Evolutionary conservation across 2,113 vertebrate species (phyloP).

Genomic region (Limnothrissa miodon): DNA sequence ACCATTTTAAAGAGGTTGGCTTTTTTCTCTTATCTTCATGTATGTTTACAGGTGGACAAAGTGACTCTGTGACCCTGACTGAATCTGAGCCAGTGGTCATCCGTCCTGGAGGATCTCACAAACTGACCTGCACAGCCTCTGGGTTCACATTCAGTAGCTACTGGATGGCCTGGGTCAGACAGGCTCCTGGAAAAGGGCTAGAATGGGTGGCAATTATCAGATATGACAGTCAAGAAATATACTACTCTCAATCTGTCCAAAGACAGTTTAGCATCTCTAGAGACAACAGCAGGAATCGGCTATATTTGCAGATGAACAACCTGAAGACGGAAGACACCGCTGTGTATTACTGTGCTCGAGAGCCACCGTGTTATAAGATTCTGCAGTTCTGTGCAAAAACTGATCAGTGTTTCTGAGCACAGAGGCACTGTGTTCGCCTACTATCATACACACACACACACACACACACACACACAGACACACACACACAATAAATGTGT

Average conservation of each 20-base stretch:
- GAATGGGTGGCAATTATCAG: neutral
- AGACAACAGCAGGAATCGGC: slow-evolving; percentile 36
- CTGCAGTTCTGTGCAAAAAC: too few relatives aligned
- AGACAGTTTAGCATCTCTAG: slow-evolving; percentile 45
- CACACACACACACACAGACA: neutral
- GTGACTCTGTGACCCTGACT: too few relatives aligned
- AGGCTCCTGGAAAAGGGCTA: neutral
- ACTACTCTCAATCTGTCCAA: neutral
- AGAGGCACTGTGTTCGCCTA: too few relatives aligned
- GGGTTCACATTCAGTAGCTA: too few relatives aligned
- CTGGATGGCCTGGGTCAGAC: slow-evolving; percentile 22
- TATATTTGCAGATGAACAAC: slow-evolving; percentile 40
- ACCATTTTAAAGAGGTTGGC: too few relatives aligned
- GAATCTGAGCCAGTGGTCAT: slow-evolving; percentile 8
- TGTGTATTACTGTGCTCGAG: slow-evolving; percentile 16
- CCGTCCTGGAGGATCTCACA: slow-evolving; percentile 23
- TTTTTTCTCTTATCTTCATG: too few relatives aligned
- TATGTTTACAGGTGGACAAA: too few relatives aligned
- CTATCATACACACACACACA: neutral
- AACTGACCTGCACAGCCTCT: slow-evolving; percentile 7
- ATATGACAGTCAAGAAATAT: too few relatives aligned
- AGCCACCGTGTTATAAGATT: neutral
- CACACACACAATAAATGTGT: neutral
- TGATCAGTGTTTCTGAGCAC: neutral
- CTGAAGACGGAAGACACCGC: slow-evolving; percentile 45